Base-by-base conservation (phyloP, 2,888 invertebrate species). In the Kuschelorhynchus macadamiae region DNA sequence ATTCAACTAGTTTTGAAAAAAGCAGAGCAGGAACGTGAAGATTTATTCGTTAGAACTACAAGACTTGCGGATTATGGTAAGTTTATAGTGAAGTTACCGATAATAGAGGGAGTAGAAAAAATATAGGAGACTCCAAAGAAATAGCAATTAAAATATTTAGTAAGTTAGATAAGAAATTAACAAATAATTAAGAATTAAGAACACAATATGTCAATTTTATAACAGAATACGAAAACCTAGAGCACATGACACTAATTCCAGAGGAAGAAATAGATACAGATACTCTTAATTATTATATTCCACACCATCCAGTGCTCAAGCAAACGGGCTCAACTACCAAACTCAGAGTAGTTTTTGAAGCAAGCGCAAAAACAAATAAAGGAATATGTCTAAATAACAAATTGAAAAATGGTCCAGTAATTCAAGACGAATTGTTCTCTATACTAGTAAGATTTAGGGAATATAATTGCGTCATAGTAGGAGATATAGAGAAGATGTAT, bases 321-420 rank as follows among this genome's bases (percentile, higher is more conserved):
- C 61, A 72, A 44, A 20, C 30, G n/a, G 72, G 70, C 18, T 11
- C 57, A 2, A 77, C 76, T 4, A 77, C 77, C 2, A 76, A 73
- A 44, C 56, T 74, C 17, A 47, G 75, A 12, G 74, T 75, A 8
- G 76, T 77, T 4, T 77, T 78, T 66, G 73, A 78, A 55, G 74
- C 64, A 17, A 72, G 72, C 0, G 68, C 63, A 0, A 66, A 66
- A 59, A 70, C 70, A 8, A 42, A 17, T 4, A 53, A 67, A 1
- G 71, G 71, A 7, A 1, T 66, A 9, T 73, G 72, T 11, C 56
- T 74, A 5, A 76, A 76, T 36, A 72, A 77, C 32, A 41, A 66
- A 4, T 64, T 63, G 12, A 53, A 67, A 17, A 46, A 56, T 12
- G 75, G 76, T 8, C 71, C 72, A 12, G 64, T 47, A 9, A 59